Evolutionary conservation across 1,140 invertebrate genomes (phyloP).

Genomic region (Zophobas atratus): DNA sequence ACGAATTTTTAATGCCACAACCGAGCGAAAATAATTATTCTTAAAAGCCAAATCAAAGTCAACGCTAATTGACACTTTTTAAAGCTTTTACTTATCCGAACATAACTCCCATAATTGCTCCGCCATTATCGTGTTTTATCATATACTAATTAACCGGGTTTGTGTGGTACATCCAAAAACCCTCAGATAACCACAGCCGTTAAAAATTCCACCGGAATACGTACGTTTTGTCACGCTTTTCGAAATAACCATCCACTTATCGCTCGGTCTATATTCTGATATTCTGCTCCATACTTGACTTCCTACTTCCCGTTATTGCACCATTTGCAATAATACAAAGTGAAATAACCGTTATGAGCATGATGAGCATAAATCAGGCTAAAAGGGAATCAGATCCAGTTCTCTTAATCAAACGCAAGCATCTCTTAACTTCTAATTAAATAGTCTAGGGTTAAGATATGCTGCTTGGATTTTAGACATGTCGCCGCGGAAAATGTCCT

Average conservation of each 20-base stretch:
- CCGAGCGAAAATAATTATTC: conserved; percentile 18
- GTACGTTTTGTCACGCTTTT: background rate
- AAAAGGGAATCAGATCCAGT: conserved; percentile 30
- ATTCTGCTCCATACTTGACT: background rate
- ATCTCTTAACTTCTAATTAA: conserved; percentile 39
- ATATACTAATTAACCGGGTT: background rate
- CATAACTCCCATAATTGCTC: background rate
- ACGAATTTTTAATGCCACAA: conserved; percentile 10
- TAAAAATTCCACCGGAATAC: background rate
- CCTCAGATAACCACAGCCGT: background rate
- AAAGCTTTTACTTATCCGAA: conserved; percentile 15
- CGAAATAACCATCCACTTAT: too few relatives aligned
- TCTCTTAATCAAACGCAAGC: conserved; percentile 42
- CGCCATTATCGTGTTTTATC: background rate
- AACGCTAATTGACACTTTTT: conserved; percentile 14
- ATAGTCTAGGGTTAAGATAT: conserved; percentile 25
- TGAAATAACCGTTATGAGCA: background rate
- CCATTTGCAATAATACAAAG: background rate
- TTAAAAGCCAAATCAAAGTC: conserved; percentile 19
- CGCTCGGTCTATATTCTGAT: too few relatives aligned
- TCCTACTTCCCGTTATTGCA: background rate
- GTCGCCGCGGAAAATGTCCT: conserved; percentile 1
- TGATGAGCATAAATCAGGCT: conserved; percentile 17
- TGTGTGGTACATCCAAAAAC: too few relatives aligned
- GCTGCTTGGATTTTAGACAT: conserved; percentile 27